A percentile compares a stretch with the other conserved stretches of the same genome.
Evolutionary conservation across 2,888 invertebrate genomes (phyloP).

Genomic region (Amphipoea oculea): DNA sequence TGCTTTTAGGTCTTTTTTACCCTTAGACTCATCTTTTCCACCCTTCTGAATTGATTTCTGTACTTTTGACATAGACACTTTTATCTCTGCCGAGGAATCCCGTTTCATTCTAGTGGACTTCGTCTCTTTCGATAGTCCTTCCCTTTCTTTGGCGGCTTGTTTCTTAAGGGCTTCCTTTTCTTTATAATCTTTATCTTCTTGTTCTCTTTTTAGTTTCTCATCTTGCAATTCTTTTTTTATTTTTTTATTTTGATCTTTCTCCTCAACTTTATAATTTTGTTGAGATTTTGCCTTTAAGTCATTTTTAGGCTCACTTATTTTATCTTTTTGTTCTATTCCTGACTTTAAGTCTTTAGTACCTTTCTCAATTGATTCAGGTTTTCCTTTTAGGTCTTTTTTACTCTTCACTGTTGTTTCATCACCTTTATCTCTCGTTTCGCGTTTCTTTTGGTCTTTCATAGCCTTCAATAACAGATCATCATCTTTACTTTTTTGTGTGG

Average conservation of each 20-base stretch:
- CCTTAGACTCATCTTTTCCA: background rate
- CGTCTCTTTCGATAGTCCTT: background rate
- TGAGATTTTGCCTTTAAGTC: slow-evolving; percentile 4
- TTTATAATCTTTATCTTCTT: background rate
- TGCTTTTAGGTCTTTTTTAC: no score
- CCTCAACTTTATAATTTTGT: background rate
- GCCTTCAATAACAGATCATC: background rate
- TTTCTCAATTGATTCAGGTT: slow-evolving; percentile 22
- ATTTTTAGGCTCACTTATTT: slow-evolving; percentile 7
- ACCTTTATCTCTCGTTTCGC: background rate
- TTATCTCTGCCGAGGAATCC: background rate
- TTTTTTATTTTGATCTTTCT: background rate
- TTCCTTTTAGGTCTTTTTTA: slow-evolving; percentile 3
- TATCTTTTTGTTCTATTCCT: slow-evolving; percentile 36
- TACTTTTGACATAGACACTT: background rate
- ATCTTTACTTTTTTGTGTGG: slow-evolving; percentile 9
- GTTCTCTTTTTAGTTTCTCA: background rate
- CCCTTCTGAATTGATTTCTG: background rate
- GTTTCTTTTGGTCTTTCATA: background rate
- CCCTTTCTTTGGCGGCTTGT: background rate
- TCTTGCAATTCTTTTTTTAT: background rate
- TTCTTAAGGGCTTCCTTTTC: slow-evolving; percentile 25
- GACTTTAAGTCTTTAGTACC: slow-evolving; percentile 1
- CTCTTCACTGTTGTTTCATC: background rate
- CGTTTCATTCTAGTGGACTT: background rate